phyloP scores from a whole-genome alignment of 2,797 vertebrate species.

The Gadopsis bispinosus region DNA sequence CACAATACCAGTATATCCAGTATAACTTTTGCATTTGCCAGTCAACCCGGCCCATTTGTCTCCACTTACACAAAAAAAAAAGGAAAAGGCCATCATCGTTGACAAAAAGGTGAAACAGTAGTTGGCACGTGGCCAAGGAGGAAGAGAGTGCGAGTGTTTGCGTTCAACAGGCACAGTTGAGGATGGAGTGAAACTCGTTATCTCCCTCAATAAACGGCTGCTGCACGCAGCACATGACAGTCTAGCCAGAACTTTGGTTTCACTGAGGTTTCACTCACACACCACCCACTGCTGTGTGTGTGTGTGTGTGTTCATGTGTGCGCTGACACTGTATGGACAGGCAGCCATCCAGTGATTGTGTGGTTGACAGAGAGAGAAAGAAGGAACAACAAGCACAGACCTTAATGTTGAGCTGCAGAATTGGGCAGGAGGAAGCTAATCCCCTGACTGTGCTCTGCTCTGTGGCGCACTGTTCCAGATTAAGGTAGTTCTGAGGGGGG shows the following conservation, averaged over 20 bases:
- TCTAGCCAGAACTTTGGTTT: slow-evolving; percentile 65
- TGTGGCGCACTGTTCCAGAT: slow-evolving; percentile 57
- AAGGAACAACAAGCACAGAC: slow-evolving; percentile 21
- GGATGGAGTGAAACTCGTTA: slow-evolving; percentile 72
- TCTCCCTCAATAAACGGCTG: slow-evolving; percentile 60
- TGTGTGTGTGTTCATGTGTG: slow-evolving; percentile 9
- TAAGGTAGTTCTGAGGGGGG: slow-evolving; percentile 48
- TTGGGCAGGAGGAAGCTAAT: slow-evolving; percentile 58
- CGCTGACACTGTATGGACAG: slow-evolving; percentile 19
- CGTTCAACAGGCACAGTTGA: slow-evolving; percentile 25
- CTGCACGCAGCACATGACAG: slow-evolving; percentile 42
- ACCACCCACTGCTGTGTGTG: slow-evolving; percentile 18
- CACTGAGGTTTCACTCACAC: slow-evolving; percentile 60
- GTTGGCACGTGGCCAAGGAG: slow-evolving; percentile 67
- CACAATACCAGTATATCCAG: slow-evolving; percentile 73
- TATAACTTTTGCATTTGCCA: slow-evolving; percentile 66
- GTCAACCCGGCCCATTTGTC: slow-evolving; percentile 57
- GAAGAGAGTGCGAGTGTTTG: slow-evolving; percentile 55
- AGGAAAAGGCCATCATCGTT: slow-evolving; percentile 40
- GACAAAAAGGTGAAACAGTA: slow-evolving; percentile 60
- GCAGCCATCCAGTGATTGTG: slow-evolving; percentile 43
- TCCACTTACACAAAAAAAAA: slow-evolving; percentile 68
- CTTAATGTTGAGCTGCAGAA: slow-evolving; percentile 42
- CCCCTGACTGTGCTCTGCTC: slow-evolving; percentile 48
- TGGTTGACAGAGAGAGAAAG: slow-evolving; percentile 19